Percentiles rank a stretch among this genome's conserved stretches.
phyloP scores from a whole-genome alignment of 2,888 invertebrate genomes.

The Fragum whitleyi region DNA sequence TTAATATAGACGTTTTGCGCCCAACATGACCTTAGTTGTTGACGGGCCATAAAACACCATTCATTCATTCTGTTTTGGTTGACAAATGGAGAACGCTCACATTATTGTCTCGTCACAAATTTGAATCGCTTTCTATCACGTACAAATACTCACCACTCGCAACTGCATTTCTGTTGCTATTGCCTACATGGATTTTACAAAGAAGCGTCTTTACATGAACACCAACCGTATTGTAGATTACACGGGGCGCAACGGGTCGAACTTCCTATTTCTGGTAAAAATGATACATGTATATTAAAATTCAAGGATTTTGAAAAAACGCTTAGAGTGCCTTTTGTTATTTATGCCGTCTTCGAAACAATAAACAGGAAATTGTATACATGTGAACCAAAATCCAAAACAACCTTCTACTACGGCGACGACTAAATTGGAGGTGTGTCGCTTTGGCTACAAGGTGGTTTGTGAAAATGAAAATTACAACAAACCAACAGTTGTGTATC shows the following conservation, averaged over 20 bases:
- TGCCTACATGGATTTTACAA: conserved; percentile 43
- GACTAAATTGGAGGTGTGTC: conserved; percentile 43
- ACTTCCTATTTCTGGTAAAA: conserved; percentile 17
- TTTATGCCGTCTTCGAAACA: conserved; percentile 51
- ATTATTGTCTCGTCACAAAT: conserved; percentile 51
- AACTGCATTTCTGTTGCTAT: conserved; percentile 34
- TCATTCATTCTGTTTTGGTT: conserved; percentile 50
- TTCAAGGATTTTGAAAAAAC: conserved; percentile 52
- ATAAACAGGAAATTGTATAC: conserved; percentile 41
- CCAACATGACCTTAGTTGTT: no score
- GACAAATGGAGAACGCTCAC: conserved; percentile 30
- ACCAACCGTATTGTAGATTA: conserved; percentile 29
- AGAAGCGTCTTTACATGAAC: conserved; percentile 28
- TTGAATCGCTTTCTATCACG: conserved; percentile 53
- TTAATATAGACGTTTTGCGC: no score
- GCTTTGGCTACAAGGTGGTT: conserved; percentile 49
- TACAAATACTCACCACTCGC: conserved; percentile 15
- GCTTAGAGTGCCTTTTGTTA: conserved; percentile 41
- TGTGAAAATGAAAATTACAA: conserved; percentile 33
- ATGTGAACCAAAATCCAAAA: conserved; percentile 37
- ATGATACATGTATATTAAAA: conserved; percentile 36
- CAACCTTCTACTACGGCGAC: conserved; percentile 21
- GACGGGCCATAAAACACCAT: no score
- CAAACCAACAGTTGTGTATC: conserved; percentile 50
- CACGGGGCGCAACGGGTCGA: conserved; percentile 40